Conservation (phyloP, 2,113 vertebrate species). For the Cyprinodon variegatus region DNA sequence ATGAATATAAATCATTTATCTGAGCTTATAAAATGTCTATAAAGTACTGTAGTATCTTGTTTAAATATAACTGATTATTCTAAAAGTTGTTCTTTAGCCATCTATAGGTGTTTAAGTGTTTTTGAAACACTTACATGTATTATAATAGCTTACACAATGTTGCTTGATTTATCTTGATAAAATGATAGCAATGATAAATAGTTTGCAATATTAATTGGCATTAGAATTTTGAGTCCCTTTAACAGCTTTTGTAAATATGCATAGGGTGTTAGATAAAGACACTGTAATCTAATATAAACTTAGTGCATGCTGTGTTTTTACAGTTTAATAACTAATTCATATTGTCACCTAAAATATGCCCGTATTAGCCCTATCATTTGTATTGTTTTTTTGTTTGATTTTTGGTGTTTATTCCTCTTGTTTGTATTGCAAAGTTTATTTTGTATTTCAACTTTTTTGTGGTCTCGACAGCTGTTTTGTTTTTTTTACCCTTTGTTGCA, state of each 20-base stretch:
- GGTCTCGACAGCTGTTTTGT: constrained; percentile 76
- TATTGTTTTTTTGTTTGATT: constrained; percentile 11
- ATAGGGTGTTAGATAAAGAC: constrained; percentile 87
- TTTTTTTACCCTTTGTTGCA: constrained; percentile 69
- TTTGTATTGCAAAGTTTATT: constrained; percentile 42
- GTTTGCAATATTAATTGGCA: constrained; percentile 92
- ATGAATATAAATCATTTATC: constrained; percentile 91
- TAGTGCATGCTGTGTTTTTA: constrained; percentile 93
- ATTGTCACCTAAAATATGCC: constrained; percentile 69
- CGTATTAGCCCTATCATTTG: constrained; percentile 69
- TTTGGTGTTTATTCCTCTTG: constrained; percentile 39
- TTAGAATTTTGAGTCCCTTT: constrained; percentile 98
- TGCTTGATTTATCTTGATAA: constrained; percentile 76
- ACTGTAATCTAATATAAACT: constrained; percentile 85
- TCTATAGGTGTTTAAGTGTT: constrained; percentile 58
- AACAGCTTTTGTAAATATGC: constrained; percentile 92
- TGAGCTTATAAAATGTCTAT: constrained; percentile 90
- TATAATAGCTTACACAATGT: constrained; percentile 35
- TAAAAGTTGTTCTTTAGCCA: constrained; percentile 78
- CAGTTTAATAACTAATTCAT: constrained; percentile 84
- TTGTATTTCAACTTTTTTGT: constrained; percentile 52
- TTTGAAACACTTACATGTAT: constrained; percentile 61
- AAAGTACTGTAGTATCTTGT: constrained; percentile 88
- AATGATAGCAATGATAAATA: constrained; percentile 94
- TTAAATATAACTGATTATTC: constrained; percentile 93